Evolutionary conservation across 2,113 vertebrate species (phyloP), one percentile per base, ranked within the genome.

Genomic region (Zeus faber): DNA sequence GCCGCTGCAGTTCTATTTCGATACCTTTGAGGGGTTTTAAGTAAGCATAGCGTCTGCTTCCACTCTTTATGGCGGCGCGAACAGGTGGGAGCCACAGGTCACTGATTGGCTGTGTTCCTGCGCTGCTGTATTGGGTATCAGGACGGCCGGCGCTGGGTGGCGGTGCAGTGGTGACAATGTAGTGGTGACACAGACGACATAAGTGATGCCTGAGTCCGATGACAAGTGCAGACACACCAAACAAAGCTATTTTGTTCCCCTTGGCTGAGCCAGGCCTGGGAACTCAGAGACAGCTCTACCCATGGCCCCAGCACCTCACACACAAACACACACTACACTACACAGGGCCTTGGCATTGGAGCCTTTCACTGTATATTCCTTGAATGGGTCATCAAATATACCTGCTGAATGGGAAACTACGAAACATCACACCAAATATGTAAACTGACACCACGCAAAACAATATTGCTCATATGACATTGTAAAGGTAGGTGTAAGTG

Each of bases 181-280:
- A 74, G 80, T 75, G 80, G 71, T 79, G 80, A 81, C 80, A 80
- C 67, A 41, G 76, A 79, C 21, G 58, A 54, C 76, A 72, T 66
- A 62, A 80, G 65, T 58, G 68, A 83, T 79, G 71, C 76, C 80
- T 11, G 72, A 76, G 69, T 75, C 67, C 20, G 68, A 73, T 77
- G 79, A 82, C 76, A 72, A 76, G 68, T 58, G 8, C 72, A 65
- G 66, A 65, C 68, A 64, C 55, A 77, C 45, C 58, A 49, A 60
- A 85, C 77, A 82, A 74, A 83, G 68, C 67, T 62, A 66, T 70
- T 79, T 82, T 83, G 81, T 85, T 83, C 67, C 61, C 70, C 50
- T 68, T 43, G 55, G 67, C 65, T 54, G 33, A 51, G 64, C 56
- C 14, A 1, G 56, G 69, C 70, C 76, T 71, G 78, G 83, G 80